Evolutionary conservation across 2,888 invertebrate species (phyloP).

Genomic region (Anodontia alba): DNA sequence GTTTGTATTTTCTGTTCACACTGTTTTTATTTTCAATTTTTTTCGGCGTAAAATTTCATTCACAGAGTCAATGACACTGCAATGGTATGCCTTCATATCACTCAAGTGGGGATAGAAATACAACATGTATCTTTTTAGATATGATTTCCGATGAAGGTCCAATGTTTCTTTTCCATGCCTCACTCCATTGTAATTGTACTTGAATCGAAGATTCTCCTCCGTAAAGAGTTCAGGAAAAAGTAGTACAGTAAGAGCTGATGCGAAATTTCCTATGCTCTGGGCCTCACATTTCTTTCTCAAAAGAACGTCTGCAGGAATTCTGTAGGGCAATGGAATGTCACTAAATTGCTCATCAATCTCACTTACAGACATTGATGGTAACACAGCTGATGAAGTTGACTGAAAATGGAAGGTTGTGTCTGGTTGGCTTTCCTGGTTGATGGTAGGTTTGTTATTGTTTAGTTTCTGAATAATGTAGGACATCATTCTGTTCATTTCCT

Average conservation of each 20-base stretch:
- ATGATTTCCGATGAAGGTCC: not conserved
- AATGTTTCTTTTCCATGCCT: not conserved
- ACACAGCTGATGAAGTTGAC: no score
- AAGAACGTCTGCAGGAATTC: not conserved
- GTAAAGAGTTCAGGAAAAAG: not conserved
- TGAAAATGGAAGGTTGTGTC: no score
- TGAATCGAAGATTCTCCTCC: not conserved
- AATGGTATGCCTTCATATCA: not conserved
- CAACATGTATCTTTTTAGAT: not conserved
- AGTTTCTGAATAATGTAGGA: no score
- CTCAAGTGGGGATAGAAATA: not conserved
- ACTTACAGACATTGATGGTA: no score
- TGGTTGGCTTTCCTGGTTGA: no score
- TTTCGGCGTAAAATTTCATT: not conserved
- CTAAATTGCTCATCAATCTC: not conserved
- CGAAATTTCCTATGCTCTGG: not conserved
- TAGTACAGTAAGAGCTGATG: not conserved
- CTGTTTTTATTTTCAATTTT: not conserved
- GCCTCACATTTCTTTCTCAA: not conserved
- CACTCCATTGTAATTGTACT: not conserved
- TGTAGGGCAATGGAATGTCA: not conserved
- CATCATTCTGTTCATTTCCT: no score
- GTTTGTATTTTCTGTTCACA: no score
- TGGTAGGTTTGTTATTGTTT: no score
- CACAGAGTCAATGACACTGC: not conserved